Base-by-base conservation (phyloP, 1,140 invertebrate species). In the Calosoma granatense region DNA sequence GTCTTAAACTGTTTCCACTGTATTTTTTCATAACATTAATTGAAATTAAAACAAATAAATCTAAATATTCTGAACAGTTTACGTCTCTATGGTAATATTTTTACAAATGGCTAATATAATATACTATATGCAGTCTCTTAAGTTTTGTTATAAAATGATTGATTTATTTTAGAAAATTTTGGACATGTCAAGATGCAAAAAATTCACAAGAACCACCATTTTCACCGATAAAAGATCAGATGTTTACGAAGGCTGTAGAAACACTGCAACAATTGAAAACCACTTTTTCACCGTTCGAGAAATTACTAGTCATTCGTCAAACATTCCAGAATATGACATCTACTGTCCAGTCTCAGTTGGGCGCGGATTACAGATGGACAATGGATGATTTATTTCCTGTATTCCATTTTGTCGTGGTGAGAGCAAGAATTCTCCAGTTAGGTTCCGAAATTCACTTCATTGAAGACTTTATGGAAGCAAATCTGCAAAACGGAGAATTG, bases 331-430 rank as follows among this genome's bases (percentile, higher is more conserved):
- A 87, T 74, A 86, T 92, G 72, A 87, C 82, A 52, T 77, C 80
- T 62, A 87, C 87, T 70, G 76, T 77, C 30, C 74, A 78, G 60
- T 71, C 74, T 39, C 70, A 77, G 61, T 66, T 79, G 56, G 76
- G 77, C 69, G 61, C 60, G 30, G 58, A 76, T 17, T 87, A 87
- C 66, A 67, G 85, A 39, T 89, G 87, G 85, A 85, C 82, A 62
- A 90, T 90, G 86, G 89, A 93, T 71, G 87, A 90, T 63, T 72
- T 93, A 56, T 87, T 93, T 71, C 89, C 90, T 2, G 82, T 90
- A 20, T 92, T 92, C 73, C 83, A 87, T 69, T 92, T 86, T 72
- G 86, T 92, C 36, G 88, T 92, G 22, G 84, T 92, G 0, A 73
- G 89, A 51, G 82, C 89, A 19, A 76, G 85, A 57, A 86, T 93